A percentile compares a stretch with the other conserved stretches of the same genome.
Evolutionary conservation across 1,140 invertebrate genomes (phyloP).

Genomic region (Gyrodactylus salaris): DNA sequence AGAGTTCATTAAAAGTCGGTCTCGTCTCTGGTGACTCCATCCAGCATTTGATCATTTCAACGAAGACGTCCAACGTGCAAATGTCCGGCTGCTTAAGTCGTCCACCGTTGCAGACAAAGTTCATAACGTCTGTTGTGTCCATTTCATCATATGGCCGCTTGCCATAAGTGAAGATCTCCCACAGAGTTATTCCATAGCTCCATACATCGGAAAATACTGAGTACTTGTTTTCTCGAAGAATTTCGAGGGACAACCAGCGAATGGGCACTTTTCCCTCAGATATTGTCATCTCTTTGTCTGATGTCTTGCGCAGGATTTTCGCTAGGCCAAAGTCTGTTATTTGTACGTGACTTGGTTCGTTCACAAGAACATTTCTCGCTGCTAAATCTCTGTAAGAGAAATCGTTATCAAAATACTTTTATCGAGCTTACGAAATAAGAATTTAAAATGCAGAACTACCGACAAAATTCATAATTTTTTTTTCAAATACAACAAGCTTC

Average conservation of each 20-base stretch:
- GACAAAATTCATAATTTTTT: too few species aligned
- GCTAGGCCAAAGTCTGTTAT: conserved; percentile 3
- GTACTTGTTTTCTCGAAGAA: not conserved
- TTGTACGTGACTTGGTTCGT: not conserved
- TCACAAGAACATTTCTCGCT: conserved; percentile 5
- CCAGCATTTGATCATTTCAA: conserved; percentile 9
- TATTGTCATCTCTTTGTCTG: conserved; percentile 2
- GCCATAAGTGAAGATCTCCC: conserved; percentile 9
- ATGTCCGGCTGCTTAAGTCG: conserved; percentile 8
- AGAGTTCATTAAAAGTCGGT: not conserved
- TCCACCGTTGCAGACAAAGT: conserved; percentile 6
- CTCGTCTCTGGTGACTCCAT: not conserved
- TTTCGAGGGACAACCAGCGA: conserved; percentile 3
- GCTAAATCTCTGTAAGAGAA: conserved; percentile 6
- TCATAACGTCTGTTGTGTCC: conserved; percentile 3
- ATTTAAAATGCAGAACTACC: too few species aligned
- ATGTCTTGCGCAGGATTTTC: not conserved
- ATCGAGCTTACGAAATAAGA: too few species aligned
- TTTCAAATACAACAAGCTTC: too few species aligned
- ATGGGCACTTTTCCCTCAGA: conserved; percentile 3
- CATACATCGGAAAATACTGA: conserved; percentile 4
- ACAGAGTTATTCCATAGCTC: conserved; percentile 9
- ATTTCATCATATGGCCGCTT: conserved; percentile 7
- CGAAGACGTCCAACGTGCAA: conserved; percentile 9
- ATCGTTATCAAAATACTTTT: too few species aligned